phyloP scores from a whole-genome alignment of 1,140 invertebrate genomes.

The Caenorhabditis latens region DNA sequence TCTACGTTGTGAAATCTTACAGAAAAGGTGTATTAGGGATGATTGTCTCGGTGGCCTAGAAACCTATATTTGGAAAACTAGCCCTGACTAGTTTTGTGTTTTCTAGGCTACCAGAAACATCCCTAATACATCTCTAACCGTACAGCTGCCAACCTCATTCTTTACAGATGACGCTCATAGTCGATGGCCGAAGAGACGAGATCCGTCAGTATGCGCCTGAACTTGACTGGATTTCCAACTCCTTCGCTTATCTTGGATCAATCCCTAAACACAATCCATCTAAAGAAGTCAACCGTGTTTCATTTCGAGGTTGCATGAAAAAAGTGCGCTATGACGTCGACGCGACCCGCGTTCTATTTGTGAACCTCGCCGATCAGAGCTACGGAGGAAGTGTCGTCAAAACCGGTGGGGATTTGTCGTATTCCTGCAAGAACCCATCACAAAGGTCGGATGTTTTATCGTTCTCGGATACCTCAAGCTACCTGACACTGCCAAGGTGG shows the following conservation, averaged over 20 bases:
- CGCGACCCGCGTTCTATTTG: slow-evolving; percentile 87
- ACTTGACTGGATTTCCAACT: slow-evolving; percentile 89
- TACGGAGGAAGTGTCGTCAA: slow-evolving; percentile 85
- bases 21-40: background rate
- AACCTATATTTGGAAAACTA: too few relatives aligned
- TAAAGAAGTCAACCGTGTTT: slow-evolving; percentile 81
- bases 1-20: slow-evolving; percentile 7
- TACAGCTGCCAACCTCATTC: too few relatives aligned
- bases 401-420: slow-evolving; percentile 87
- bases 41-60: too few relatives aligned
- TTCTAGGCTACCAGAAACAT: too few relatives aligned
- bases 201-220: slow-evolving; percentile 91
- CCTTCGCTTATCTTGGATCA: slow-evolving; percentile 91
- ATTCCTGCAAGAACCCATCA: slow-evolving; percentile 78
- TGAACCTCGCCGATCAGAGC: slow-evolving; percentile 88
- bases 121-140: too few relatives aligned
- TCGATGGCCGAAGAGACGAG: slow-evolving; percentile 88
- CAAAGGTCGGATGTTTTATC: slow-evolving; percentile 74
- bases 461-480: slow-evolving; percentile 68
- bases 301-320: slow-evolving; percentile 94
- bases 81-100: too few relatives aligned
- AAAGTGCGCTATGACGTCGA: slow-evolving; percentile 94
- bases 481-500: slow-evolving; percentile 73
- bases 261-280: slow-evolving; percentile 84
- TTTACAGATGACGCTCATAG: slow-evolving; percentile 85